A percentile compares a stretch with the other conserved stretches of the same genome.
phyloP scores from a whole-genome alignment of 2,888 invertebrate species.

The Ryuthela nishihirai region DNA sequence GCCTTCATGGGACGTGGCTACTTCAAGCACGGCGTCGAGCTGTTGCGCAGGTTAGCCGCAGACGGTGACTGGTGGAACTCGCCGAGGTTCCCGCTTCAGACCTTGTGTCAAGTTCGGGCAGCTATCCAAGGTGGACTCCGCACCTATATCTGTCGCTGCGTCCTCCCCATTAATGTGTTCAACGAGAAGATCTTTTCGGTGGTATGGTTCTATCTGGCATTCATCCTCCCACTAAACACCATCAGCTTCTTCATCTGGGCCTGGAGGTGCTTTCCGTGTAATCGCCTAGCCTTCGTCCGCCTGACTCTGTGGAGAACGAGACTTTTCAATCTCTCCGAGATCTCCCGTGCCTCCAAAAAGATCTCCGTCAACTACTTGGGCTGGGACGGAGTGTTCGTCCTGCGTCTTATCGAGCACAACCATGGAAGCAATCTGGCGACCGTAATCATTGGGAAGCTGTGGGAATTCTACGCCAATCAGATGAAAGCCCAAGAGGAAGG shows the following conservation, averaged over 20 bases:
- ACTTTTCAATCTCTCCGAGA: slow-evolving; percentile 52
- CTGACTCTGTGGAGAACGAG: slow-evolving; percentile 50
- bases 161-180: slow-evolving; percentile 48
- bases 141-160: slow-evolving; percentile 48
- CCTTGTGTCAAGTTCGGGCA: slow-evolving; percentile 50
- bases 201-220: slow-evolving; percentile 49
- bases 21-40: slow-evolving; percentile 46
- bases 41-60: slow-evolving; percentile 44
- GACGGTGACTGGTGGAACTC: slow-evolving; percentile 50
- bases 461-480: slow-evolving; percentile 46
- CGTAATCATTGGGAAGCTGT: slow-evolving; percentile 45
- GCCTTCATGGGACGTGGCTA: slow-evolving; percentile 50
- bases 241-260: slow-evolving; percentile 46
- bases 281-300: slow-evolving; percentile 50
- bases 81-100: slow-evolving; percentile 52
- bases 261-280: slow-evolving; percentile 45
- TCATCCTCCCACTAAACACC: slow-evolving; percentile 47
- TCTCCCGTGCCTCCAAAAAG: slow-evolving; percentile 48
- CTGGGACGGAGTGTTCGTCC: slow-evolving; percentile 49
- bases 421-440: slow-evolving; percentile 48
- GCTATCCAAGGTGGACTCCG: slow-evolving; percentile 47
- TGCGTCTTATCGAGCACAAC: slow-evolving; percentile 49
- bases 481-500: slow-evolving; percentile 44
- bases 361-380: slow-evolving; percentile 48
- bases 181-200: slow-evolving; percentile 49